Evolutionary conservation across 2,888 invertebrate genomes (phyloP).

Genomic region (Beris morrisii): DNA sequence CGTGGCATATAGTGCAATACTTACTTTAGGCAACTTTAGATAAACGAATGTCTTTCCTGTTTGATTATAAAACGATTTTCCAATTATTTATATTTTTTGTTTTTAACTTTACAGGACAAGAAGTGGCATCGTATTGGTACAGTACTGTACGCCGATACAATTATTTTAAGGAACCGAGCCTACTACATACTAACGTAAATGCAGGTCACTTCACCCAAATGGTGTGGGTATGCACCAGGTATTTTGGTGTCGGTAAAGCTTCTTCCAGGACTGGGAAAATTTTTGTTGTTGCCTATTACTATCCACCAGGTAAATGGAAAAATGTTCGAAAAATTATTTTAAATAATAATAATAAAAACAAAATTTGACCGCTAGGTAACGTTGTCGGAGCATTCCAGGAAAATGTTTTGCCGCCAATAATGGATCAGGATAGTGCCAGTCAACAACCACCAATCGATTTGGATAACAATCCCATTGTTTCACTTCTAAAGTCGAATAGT

Average conservation of each 20-base stretch:
- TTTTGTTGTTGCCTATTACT: slow-evolving; percentile 82
- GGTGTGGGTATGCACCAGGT: slow-evolving; percentile 76
- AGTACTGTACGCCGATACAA: slow-evolving; percentile 75
- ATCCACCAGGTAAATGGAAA: slow-evolving; percentile 66
- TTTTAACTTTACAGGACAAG: slow-evolving; percentile 64
- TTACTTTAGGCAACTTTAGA: too few species aligned
- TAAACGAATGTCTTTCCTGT: too few species aligned
- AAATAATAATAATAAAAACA: neutral
- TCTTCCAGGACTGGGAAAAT: slow-evolving; percentile 75
- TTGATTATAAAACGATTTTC: too few species aligned
- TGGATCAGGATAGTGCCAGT: slow-evolving; percentile 61
- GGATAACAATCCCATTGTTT: slow-evolving; percentile 39
- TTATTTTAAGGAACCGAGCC: slow-evolving; percentile 71
- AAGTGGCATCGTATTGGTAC: slow-evolving; percentile 81
- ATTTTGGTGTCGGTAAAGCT: slow-evolving; percentile 81
- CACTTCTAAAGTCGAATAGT: slow-evolving; percentile 38
- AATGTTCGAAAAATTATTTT: neutral
- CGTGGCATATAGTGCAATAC: too few species aligned
- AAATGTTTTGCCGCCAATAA: slow-evolving; percentile 75
- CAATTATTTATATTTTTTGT: too few species aligned
- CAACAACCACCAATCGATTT: slow-evolving; percentile 44
- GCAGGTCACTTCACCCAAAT: slow-evolving; percentile 86
- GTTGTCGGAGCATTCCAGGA: slow-evolving; percentile 70
- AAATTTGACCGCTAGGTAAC: slow-evolving; percentile 59
- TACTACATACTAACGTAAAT: slow-evolving; percentile 76